A percentile compares a stretch with the other conserved stretches of the same genome.
phyloP scores from a whole-genome alignment of 2,113 vertebrate species.

The Pituophis catenifer region DNA sequence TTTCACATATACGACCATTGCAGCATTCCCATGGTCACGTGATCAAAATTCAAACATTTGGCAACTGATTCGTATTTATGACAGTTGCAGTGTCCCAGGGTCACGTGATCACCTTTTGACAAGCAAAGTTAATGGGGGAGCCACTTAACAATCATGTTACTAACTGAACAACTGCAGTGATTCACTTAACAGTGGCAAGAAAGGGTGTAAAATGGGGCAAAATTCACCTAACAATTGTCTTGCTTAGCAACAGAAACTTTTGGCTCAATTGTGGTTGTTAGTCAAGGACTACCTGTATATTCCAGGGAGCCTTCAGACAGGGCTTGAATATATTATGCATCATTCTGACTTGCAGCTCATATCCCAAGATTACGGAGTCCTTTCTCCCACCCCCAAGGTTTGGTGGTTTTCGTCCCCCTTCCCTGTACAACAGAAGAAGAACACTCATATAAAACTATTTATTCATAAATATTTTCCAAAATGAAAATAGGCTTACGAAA shows the following conservation, averaged over 20 bases:
- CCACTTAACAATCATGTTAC: not conserved
- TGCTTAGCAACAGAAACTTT: not conserved
- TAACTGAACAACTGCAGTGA: not conserved
- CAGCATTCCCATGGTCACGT: not conserved
- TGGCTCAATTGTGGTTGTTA: not conserved
- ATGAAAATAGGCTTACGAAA: constrained; percentile 78
- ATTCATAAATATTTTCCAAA: constrained; percentile 80
- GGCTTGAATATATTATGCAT: not conserved
- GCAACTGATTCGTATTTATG: not conserved
- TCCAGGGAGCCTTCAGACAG: not conserved
- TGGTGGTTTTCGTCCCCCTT: not conserved
- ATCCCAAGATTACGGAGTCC: not conserved
- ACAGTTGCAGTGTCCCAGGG: not conserved
- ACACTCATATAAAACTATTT: constrained; percentile 76
- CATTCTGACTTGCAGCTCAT: not conserved
- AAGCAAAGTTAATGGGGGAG: not conserved
- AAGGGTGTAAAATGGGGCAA: not conserved
- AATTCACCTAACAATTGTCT: not conserved
- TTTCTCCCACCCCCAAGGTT: not conserved
- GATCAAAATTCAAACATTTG: no score
- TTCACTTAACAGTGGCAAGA: not conserved
- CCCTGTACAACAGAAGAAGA: constrained; percentile 56
- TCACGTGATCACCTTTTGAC: not conserved
- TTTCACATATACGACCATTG: not conserved
- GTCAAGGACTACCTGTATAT: not conserved